Evolutionary conservation across 2,797 vertebrate genomes (phyloP), one percentile per base, ranked within the genome.

Genomic region (Heliangelus exortis): DNA sequence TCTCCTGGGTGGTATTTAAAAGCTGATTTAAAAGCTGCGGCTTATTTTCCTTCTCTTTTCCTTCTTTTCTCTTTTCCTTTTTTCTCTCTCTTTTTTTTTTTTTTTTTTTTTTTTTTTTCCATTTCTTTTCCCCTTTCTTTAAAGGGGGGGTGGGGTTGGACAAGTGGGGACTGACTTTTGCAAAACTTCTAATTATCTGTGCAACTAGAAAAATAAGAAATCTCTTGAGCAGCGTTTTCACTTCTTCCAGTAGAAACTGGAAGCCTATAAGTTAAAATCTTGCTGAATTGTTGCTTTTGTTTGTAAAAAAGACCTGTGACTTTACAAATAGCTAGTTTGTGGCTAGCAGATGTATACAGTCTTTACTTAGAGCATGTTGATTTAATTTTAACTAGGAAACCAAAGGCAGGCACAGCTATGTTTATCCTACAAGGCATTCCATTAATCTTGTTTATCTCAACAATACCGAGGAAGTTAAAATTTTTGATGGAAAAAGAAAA

Each of bases 401-500:
- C 89, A 53, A 94, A 84, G 0, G 84, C 63, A 59, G 91, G 83
- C 95, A 92, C 16, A 5, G 31, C 81, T 94, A 15, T 91, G 90
- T 96, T 93, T 95, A 95, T 83, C 51, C 72, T 74, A 77, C 33
- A 29, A 81, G 83, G 43, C 71, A 31, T 92, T 94, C 93, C 78
- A 87, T 95, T 94, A 91, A 96, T 94, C 71, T 93, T 89, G 69
- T 95, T 96, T 95, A 93, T 92, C 78, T 94, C 77, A 91, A 77
- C 85, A 62, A 62, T 72, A 72, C 75, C 19, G 58, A 78, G 82
- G 89, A 84, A 90, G 90, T 84, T 26, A 84, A 86, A 10, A 84
- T 93, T 96, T 92, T 95, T 89, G 83, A 82, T 90, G 91, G 61
- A 80, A 69, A 96, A 95, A 65, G 67, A 93, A 96, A 95, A 84